Conservation (phyloP, 2,797 vertebrate species). For the Chelon labrosus region DNA sequence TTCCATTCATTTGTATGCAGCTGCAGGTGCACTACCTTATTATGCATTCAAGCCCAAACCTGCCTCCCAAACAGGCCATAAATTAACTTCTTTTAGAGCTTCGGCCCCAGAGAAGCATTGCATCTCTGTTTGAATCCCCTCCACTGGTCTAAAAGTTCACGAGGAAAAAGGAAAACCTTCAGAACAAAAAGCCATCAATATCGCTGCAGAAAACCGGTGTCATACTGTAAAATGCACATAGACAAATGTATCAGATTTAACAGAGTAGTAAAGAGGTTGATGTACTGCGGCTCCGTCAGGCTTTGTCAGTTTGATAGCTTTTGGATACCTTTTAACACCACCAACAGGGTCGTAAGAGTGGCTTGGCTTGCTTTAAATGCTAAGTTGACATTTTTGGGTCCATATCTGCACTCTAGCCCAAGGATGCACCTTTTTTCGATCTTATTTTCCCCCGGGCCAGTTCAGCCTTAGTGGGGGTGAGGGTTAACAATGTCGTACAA, state of each 20-base stretch:
- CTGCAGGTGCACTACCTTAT: constrained; percentile 83
- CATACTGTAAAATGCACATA: constrained; percentile 68
- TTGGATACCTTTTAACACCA: constrained; percentile 76
- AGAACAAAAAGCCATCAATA: constrained; percentile 63
- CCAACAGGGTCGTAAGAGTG: constrained; percentile 69
- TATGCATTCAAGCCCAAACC: constrained; percentile 85
- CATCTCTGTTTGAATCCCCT: constrained; percentile 77
- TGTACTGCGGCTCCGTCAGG: constrained; percentile 65
- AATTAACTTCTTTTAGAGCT: constrained; percentile 86
- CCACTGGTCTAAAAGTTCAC: constrained; percentile 63
- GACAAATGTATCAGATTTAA: constrained; percentile 76
- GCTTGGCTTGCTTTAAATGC: constrained; percentile 74
- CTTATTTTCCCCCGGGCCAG: neutral
- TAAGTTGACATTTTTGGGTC: constrained; percentile 77
- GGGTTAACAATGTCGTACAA: constrained; percentile 27
- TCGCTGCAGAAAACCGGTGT: constrained; percentile 32
- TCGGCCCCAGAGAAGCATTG: constrained; percentile 75
- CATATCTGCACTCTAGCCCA: constrained; percentile 49
- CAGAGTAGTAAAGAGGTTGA: constrained; percentile 75
- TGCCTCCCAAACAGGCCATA: constrained; percentile 85
- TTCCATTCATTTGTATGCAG: constrained; percentile 87
- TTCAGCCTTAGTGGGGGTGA: neutral
- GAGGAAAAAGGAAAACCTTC: neutral
- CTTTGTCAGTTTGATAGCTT: constrained; percentile 80
- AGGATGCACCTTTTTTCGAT: constrained; percentile 34